phyloP scores from a whole-genome alignment of 2,113 vertebrate genomes.

The Sinocyclocheilus maitianheensis region DNA sequence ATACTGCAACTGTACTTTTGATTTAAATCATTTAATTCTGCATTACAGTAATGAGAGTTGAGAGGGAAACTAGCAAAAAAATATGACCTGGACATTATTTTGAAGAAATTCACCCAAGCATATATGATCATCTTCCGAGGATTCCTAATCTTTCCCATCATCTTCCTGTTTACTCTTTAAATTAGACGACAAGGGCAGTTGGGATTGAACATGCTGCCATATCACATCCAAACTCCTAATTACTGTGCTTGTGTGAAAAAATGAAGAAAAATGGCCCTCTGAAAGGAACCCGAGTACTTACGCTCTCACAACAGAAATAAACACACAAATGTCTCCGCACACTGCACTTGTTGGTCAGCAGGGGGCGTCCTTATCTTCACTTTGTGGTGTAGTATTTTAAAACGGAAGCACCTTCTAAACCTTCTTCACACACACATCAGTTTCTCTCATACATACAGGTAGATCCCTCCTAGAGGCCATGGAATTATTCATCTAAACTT shows the following conservation, averaged over 20 bases:
- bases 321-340: neutral
- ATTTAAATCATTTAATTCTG: too few species aligned
- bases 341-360: conserved; percentile 3
- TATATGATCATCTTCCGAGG: too few species aligned
- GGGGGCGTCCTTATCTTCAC: conserved; percentile 8
- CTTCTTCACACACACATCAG: neutral
- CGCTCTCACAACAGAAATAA: too few species aligned
- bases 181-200: neutral
- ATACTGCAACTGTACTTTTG: too few species aligned
- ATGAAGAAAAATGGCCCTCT: neutral
- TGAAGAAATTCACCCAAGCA: too few species aligned
- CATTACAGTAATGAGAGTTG: too few species aligned
- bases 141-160: neutral
- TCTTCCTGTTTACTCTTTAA: conserved; percentile 10
- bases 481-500: too few species aligned
- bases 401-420: neutral
- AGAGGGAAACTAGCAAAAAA: too few species aligned
- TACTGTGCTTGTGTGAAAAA: neutral
- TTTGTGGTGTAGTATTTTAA: neutral
- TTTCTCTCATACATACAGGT: neutral
- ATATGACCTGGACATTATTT: too few species aligned
- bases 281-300: neutral
- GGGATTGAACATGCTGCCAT: conserved; percentile 23
- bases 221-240: neutral
- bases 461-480: neutral